Conservation (phyloP, 2,888 invertebrate genomes). For the Hirudinaria manillensis region DNA sequence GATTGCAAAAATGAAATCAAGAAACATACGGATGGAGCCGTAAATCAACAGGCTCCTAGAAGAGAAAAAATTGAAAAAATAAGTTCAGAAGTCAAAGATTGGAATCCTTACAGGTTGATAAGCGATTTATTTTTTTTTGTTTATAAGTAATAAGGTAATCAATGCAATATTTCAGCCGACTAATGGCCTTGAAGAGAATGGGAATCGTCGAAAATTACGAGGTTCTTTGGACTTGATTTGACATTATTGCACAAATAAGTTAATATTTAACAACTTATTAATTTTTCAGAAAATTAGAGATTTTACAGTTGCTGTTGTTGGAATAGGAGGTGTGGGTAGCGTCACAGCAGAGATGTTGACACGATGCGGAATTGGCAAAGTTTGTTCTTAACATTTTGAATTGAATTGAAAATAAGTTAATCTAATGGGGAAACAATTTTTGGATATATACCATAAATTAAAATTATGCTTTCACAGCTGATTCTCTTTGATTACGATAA, state of each 20-base stretch:
- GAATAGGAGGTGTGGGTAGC: slow-evolving; percentile 98
- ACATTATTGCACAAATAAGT: slow-evolving; percentile 5
- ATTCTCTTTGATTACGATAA: slow-evolving; percentile 97
- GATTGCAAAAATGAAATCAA: slow-evolving; percentile 2
- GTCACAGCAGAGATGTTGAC: slow-evolving; percentile 99
- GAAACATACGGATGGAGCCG: background rate
- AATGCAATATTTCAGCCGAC: slow-evolving; percentile 59
- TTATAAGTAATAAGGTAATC: background rate
- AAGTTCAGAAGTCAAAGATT: slow-evolving; percentile 92
- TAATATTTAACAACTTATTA: background rate
- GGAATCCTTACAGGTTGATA: slow-evolving; percentile 86
- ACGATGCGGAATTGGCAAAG: slow-evolving; percentile 93
- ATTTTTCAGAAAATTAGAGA: slow-evolving; percentile 64
- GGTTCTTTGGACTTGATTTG: slow-evolving; percentile 44
- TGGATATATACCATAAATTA: background rate
- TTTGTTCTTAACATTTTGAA: slow-evolving; percentile 48
- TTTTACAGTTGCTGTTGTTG: slow-evolving; percentile 84
- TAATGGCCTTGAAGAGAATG: slow-evolving; percentile 98
- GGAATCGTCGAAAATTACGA: slow-evolving; percentile 97
- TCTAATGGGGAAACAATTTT: background rate
- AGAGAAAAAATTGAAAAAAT: slow-evolving; percentile 76
- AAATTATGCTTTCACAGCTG: slow-evolving; percentile 58
- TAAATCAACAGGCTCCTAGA: slow-evolving; percentile 39
- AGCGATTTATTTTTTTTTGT: background rate
- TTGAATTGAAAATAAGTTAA: too few relatives aligned